Evolutionary conservation across 2,888 invertebrate species (phyloP), one percentile per base, ranked within the genome.

Genomic region (Lithophane leautieri): DNA sequence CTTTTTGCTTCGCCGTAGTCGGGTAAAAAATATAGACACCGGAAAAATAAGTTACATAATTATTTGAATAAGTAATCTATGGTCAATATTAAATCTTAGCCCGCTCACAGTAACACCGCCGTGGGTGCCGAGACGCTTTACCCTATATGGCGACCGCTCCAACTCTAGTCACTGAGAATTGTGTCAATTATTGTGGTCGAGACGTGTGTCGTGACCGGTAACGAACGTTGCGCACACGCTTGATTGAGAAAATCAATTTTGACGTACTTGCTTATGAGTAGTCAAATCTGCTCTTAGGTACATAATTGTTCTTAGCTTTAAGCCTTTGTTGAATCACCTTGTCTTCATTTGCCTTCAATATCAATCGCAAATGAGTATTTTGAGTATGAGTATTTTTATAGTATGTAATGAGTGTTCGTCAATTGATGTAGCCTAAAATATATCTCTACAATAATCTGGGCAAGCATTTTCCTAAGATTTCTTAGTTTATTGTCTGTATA

Each of bases 141-240:
- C 90, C 90, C 66, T 89, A 88, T 87, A 91, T 28, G 90, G 90
- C 69, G 61, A 66, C 58, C 79, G 70, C 44, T 83, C 85, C 87
- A 77, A 86, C 77, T 85, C 68, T 69, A 75, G 78, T 25, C 81
- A 73, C 85, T 88, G 89, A 87, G 91, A 92, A 92, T 86, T 84
- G 90, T 92, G 91, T 92, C 92, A 92, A 90, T 92, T 90, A 91
- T 89, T 89, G 87, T 90, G 82, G 89, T 79, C 74, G 63, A 76
- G 84, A 77, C 73, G 68, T 72, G 86, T 80, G 79, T 84, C 85
- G 79, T 83, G 81, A 79, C 82, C 77, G 73, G 82, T 79, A 72
- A 76, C 60, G 71, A 22, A 44, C 62, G 71, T 77, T 70, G 73
- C 66, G 61, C 58, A 77, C 76, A 56, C 69, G 73, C 56, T 69